Evolutionary conservation across 2,888 invertebrate species (phyloP), one percentile per base, ranked within the genome.

Genomic region (Pyrgus malvae): DNA sequence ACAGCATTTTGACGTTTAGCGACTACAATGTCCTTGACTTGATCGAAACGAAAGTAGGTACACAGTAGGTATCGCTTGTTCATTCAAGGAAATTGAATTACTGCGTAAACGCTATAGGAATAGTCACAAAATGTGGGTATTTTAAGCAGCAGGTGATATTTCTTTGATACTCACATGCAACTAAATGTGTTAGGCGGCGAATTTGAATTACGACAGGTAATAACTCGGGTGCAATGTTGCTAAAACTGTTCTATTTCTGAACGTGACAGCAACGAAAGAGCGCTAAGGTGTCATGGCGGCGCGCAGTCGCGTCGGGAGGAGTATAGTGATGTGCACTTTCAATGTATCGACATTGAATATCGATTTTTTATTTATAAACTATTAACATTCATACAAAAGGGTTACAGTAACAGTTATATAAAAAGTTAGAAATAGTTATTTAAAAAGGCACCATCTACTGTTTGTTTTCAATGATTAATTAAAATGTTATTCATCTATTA

Each of bases 271-370:
- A 9, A 23, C 19, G 66, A 62, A 67, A 68, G 70, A 69, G 69
- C 71, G 58, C 70, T 64, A 66, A 63, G 68, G 63, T 74, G 76
- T 69, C 74, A 74, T 73, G 76, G 76, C 74, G 63, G 44, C 48
- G 57, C 21, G 60, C 59, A 57, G 62, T 27, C 27, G 2, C 27
- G 9, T 7, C 9, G 65, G 60, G 64, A 55, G 60, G 41, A 65
- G 67, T 12, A n/a, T 5, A 49, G 48, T 63, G 68, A 59, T 61
- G 67, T 59, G 29, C n/a, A 29, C 46, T 53, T 49, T 8, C 7
- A 9, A 14, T 11, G 31, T 45, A 45, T 45, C 45, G 45, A 45
- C n/a, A n/a, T 16, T 27, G 11, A 21, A 42, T 46, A 16, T n/a
- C 14, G 23, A 14, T n/a, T 27, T 8, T 27, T 23, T 23, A 35